A percentile compares a stretch with the other conserved stretches of the same genome.
Evolutionary conservation across 2,888 invertebrate genomes (phyloP).

Genomic region (Conus canariensis): DNA sequence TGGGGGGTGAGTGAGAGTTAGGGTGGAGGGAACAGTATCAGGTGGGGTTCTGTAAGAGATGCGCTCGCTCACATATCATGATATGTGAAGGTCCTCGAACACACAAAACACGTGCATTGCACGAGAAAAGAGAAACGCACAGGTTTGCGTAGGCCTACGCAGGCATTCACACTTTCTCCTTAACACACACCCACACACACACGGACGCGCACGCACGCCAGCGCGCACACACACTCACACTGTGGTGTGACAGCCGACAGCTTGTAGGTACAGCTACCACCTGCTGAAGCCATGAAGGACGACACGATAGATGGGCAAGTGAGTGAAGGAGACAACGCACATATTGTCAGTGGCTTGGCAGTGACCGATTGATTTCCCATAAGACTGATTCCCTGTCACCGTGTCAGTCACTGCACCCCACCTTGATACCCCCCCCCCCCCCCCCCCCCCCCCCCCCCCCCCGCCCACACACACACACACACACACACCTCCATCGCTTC

Average conservation of each 20-base stretch:
- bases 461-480: background rate
- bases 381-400: slow-evolving; percentile 28
- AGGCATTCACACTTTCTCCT: background rate
- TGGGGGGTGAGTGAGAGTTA: no score
- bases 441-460: background rate
- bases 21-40: no score
- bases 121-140: background rate
- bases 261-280: background rate
- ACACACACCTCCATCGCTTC: background rate
- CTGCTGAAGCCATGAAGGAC: slow-evolving; percentile 15
- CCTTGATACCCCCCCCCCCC: background rate
- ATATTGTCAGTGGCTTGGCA: slow-evolving; percentile 7
- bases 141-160: background rate
- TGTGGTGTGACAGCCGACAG: background rate
- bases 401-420: background rate
- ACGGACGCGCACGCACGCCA: background rate
- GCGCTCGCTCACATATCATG: no score
- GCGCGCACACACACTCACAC: background rate
- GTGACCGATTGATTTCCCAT: slow-evolving; percentile 29
- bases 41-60: no score
- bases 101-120: no score
- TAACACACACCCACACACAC: background rate
- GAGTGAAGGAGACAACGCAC: slow-evolving; percentile 34
- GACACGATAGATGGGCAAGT: background rate
- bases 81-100: no score